phyloP scores from a whole-genome alignment of 2,797 vertebrate genomes.

The Fringilla coelebs region DNA sequence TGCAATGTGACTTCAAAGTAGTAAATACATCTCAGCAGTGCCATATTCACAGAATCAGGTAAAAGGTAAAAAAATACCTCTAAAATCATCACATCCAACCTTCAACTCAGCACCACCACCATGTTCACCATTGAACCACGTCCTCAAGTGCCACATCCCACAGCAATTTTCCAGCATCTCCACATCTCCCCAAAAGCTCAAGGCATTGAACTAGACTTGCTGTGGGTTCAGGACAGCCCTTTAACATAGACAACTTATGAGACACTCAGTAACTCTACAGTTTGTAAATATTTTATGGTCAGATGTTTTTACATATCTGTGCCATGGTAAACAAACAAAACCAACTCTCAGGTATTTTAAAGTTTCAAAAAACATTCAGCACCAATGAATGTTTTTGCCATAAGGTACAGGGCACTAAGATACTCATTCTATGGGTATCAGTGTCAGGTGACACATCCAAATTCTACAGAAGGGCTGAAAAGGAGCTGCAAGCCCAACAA shows the following conservation, averaged over 20 bases:
- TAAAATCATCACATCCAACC: neutral
- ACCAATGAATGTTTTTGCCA: neutral
- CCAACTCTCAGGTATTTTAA: rapidly evolving
- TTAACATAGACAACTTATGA: neutral
- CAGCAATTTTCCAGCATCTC: neutral
- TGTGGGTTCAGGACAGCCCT: neutral
- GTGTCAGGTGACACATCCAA: neutral
- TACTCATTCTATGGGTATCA: neutral
- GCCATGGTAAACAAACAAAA: neutral
- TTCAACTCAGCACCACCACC: neutral
- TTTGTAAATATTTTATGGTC: neutral
- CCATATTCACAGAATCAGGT: neutral
- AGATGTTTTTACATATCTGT: neutral
- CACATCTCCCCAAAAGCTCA: neutral
- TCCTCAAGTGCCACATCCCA: neutral
- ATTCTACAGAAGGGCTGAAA: neutral
- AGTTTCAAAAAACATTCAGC: neutral
- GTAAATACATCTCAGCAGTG: neutral
- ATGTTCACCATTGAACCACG: neutral
- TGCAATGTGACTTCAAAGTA: rapidly evolving
- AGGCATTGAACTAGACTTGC: too few species aligned
- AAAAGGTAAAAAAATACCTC: neutral
- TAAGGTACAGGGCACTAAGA: neutral
- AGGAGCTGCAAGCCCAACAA: neutral
- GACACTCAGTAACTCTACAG: neutral